Percentiles rank a stretch among this genome's conserved stretches.
These are phyloP conservation scores for Panagrolaimus sp. DNA, from an alignment of 1,140 invertebrate genomes.

Conservation along the genomic window DNA sequence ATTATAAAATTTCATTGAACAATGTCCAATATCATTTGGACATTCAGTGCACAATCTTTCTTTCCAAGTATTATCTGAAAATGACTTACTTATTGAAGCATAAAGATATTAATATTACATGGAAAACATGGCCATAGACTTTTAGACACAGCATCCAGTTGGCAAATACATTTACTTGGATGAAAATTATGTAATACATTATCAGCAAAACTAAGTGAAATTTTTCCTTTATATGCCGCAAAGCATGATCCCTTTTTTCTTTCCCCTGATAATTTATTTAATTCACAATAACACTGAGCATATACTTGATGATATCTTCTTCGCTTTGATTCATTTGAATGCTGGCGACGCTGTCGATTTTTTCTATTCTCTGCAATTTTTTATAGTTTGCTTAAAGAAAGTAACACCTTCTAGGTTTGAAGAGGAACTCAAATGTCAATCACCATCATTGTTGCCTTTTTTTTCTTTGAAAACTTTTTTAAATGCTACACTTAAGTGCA, in stretches of 20 bases:
- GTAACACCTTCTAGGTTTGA: too few relatives aligned
- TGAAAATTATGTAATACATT: constrained; percentile 46
- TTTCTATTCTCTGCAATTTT: too few relatives aligned
- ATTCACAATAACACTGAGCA: constrained; percentile 55
- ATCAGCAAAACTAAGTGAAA: constrained; percentile 38
- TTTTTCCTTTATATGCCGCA: constrained; percentile 50
- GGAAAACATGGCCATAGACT: constrained; percentile 57
- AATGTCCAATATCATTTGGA: constrained; percentile 46
- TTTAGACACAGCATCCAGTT: constrained; percentile 47
- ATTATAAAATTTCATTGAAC: constrained; percentile 55
- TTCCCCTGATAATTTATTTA: constrained; percentile 50
- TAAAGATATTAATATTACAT: constrained; percentile 36
- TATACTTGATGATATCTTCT: constrained; percentile 52
- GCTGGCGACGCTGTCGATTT: too few relatives aligned
- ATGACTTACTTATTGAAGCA: background rate
- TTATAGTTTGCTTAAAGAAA: too few relatives aligned
- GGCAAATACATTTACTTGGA: constrained; percentile 51
- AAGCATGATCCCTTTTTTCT: constrained; percentile 51
- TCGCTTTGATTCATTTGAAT: constrained; percentile 19
- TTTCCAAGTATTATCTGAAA: constrained; percentile 56
- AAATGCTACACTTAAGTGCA: too few relatives aligned
- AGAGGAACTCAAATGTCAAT: too few relatives aligned
- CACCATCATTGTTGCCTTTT: too few relatives aligned
- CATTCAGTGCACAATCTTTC: constrained; percentile 54
- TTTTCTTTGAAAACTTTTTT: too few relatives aligned